Conservation (phyloP, 2,113 vertebrate genomes). For the Actenoides lindsayi region DNA sequence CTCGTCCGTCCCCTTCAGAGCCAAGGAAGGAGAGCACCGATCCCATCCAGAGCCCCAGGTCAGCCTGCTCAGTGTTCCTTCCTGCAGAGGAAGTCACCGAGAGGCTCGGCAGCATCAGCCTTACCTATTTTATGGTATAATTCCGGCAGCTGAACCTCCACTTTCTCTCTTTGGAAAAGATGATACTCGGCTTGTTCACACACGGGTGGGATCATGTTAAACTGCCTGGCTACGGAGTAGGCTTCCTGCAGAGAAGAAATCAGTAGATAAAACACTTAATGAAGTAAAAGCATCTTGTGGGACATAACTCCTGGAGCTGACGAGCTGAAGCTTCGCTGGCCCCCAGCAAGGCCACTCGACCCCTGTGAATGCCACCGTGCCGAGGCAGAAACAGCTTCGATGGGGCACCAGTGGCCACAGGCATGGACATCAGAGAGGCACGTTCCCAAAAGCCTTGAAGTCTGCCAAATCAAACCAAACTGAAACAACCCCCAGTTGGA, state of each 20-base stretch:
- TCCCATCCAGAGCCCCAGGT: neutral
- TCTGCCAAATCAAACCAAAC: neutral
- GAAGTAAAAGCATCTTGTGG: neutral
- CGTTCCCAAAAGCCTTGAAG: neutral
- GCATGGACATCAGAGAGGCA: rapidly evolving
- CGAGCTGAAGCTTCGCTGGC: rapidly evolving
- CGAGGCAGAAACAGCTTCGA: neutral
- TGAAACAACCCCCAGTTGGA: rapidly evolving
- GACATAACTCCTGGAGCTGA: neutral
- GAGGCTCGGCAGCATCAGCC: neutral
- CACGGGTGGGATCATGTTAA: constrained; percentile 96
- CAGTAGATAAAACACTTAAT: rapidly evolving
- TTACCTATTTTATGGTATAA: constrained; percentile 98
- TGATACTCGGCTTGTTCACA: constrained; percentile 98
- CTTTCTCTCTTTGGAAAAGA: constrained; percentile 97
- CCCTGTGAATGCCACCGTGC: neutral
- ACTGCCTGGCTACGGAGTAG: constrained; percentile 96
- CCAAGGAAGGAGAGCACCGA: neutral
- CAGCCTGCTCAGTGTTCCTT: neutral
- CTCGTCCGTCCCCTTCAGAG: neutral
- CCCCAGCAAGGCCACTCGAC: neutral
- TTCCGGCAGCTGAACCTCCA: constrained; percentile 96
- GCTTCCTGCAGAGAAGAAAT: constrained; percentile 82
- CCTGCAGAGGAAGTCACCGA: rapidly evolving
- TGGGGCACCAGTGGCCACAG: too few species aligned